Evolutionary conservation across 2,113 vertebrate genomes (phyloP), one percentile per base, ranked within the genome.

Genomic region (Onychorhynchus coronatus): DNA sequence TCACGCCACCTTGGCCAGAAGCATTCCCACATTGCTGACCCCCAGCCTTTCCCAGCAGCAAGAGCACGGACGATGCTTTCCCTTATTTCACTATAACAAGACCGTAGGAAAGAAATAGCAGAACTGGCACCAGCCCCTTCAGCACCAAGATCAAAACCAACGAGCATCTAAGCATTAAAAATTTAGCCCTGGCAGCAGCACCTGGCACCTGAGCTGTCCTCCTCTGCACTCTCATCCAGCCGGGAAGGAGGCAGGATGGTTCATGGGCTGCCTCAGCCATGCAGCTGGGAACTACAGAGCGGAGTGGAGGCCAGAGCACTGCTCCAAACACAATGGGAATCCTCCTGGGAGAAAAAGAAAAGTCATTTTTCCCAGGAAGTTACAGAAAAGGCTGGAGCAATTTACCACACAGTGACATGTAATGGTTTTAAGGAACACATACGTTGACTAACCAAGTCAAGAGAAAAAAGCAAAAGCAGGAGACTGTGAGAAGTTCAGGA

Each of bases 61-160:
- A 42, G 44, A 37, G 37, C 42, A 27, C 0, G 0, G 47, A 28
- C 0, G 1, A 44, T 16, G 76, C 37, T 66, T 35, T 11, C 11
- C 19, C 6, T 11, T 35, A 59, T 68, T 55, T 22, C 0, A 2
- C 44, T 46, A 10, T 21, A 55, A 46, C 37, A 30, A 39, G 30
- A 28, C 8, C 47, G 72, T 2, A 61, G 37, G 65, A 49, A 70
- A 55, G 28, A 47, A 76, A 53, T 1, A 78, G 49, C 66, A 83
- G 66, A 85, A 73, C 8, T 19, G 41, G 53, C 59, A 49, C 3
- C 62, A 44, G 47, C 23, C 33, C 28, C 70, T 42, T 16, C 85
- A 71, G 78, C 12, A 56, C 33, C 70, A 47, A 12, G 23, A 42
- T 89, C 65, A 55, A 67, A 35, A 85, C 39, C 30, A 17, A 2